Evolutionary conservation across 2,113 vertebrate genomes (phyloP).

Genomic region (Microcebus ravelobensis): DNA sequence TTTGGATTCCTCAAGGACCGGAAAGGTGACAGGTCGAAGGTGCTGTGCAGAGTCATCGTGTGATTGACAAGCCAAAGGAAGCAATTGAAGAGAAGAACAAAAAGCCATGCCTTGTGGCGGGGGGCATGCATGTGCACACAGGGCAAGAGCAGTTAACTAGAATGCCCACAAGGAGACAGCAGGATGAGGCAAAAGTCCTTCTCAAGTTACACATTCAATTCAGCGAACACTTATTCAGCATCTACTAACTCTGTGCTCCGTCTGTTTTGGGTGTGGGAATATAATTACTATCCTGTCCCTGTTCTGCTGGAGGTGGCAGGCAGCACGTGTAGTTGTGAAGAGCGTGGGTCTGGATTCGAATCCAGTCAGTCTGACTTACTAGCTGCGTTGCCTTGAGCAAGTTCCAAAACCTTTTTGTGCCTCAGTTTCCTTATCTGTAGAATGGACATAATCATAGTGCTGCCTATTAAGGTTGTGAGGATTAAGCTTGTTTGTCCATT

Average conservation of each 20-base stretch:
- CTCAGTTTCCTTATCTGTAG: not conserved
- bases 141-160: not conserved
- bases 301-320: not conserved
- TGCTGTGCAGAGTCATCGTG: not conserved
- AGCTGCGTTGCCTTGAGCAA: not conserved
- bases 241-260: not conserved
- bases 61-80: slow-evolving; percentile 66
- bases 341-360: not conserved
- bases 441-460: not conserved
- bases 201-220: not conserved
- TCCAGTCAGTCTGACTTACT: not conserved
- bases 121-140: not conserved
- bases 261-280: not conserved
- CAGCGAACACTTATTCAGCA: not conserved
- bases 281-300: not conserved
- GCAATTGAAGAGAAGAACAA: slow-evolving; percentile 59
- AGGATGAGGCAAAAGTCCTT: not conserved
- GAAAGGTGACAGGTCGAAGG: slow-evolving; percentile 62
- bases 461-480: not conserved
- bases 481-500: not conserved
- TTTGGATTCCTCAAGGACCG: slow-evolving; percentile 8
- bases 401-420: not conserved
- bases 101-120: not conserved
- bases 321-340: not conserved
- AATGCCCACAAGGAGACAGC: not conserved